phyloP scores from a whole-genome alignment of 2,888 invertebrate genomes.

The Sussaba pulchella region DNA sequence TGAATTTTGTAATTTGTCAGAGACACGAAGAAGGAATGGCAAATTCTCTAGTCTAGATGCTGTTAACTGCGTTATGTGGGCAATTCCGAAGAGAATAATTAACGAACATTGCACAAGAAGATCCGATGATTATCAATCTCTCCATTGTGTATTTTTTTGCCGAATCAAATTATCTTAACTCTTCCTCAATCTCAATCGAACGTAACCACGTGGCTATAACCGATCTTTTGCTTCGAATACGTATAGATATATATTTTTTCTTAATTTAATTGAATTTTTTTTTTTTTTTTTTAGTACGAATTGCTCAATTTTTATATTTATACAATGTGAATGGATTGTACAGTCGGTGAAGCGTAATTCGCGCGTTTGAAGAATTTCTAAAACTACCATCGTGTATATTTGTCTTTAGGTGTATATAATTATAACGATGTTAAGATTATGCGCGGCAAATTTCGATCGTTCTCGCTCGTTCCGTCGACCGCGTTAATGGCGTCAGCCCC shows the following conservation, averaged over 20 bases:
- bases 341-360: constrained; percentile 39
- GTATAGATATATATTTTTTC: no score
- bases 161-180: constrained; percentile 24
- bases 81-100: constrained; percentile 24
- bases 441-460: no score
- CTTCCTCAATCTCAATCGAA: constrained; percentile 43
- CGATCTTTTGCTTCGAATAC: constrained; percentile 30
- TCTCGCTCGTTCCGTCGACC: no score
- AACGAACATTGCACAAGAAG: constrained; percentile 18
- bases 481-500: no score
- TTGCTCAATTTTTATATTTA: constrained; percentile 66
- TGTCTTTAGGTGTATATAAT: constrained; percentile 57
- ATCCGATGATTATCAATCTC: constrained; percentile 10
- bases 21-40: constrained; percentile 18
- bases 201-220: not conserved
- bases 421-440: constrained; percentile 42
- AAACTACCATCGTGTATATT: constrained; percentile 44
- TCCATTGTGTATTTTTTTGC: not conserved
- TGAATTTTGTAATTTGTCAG: constrained; percentile 31
- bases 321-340: constrained; percentile 46
- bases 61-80: constrained; percentile 21
- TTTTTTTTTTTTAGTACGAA: constrained; percentile 38
- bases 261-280: no score
- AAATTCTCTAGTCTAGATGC: constrained; percentile 56
- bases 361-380: constrained; percentile 21